These are phyloP conservation scores for Geophilus truncorum DNA, from an alignment of 2,888 invertebrate species.

Conservation along the genomic window DNA sequence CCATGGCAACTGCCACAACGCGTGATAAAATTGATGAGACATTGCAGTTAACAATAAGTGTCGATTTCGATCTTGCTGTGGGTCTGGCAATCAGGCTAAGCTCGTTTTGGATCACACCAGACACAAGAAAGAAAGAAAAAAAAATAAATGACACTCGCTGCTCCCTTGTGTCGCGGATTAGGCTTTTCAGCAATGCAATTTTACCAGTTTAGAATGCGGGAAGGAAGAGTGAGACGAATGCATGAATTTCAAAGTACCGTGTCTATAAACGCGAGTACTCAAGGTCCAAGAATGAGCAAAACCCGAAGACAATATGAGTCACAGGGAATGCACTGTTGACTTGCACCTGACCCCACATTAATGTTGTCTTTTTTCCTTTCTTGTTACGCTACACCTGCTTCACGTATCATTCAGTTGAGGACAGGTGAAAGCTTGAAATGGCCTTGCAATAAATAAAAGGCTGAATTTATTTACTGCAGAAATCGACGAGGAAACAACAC, in stretches of 20 bases:
- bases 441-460: not conserved
- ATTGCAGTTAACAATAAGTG: not conserved
- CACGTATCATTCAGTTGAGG: slow-evolving; percentile 3
- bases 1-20: not conserved
- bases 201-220: not conserved
- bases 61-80: not conserved
- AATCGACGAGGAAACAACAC: not conserved
- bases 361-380: not conserved
- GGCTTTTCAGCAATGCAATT: not conserved
- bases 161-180: not conserved
- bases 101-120: not conserved
- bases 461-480: not conserved
- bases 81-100: not conserved
- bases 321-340: slow-evolving; percentile 8
- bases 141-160: not conserved
- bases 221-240: too few species aligned
- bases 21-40: not conserved
- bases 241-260: not conserved
- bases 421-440: slow-evolving; percentile 5
- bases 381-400: slow-evolving; percentile 6
- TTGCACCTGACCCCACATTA: slow-evolving; percentile 3
- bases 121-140: not conserved
- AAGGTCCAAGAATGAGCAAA: not conserved
- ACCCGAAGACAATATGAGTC: not conserved
- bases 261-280: not conserved